A percentile compares a stretch with the other conserved stretches of the same genome.
Conservation (phyloP, 2,888 invertebrate genomes). For the Coenonympha glycerion region DNA sequence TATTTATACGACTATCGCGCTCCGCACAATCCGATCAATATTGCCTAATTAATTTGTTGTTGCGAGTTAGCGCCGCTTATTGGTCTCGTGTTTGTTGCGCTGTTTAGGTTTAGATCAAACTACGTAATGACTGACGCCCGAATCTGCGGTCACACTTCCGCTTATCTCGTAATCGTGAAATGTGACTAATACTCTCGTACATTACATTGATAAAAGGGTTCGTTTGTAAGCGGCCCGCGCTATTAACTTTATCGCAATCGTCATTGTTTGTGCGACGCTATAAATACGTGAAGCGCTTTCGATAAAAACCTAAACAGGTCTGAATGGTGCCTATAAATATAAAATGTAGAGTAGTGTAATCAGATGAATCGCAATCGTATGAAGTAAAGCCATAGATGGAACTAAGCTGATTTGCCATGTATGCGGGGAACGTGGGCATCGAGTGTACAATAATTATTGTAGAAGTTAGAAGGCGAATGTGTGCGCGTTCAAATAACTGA, state of each 20-base stretch:
- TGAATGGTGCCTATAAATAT: background rate
- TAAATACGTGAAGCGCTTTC: background rate
- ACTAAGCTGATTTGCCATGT: conserved; percentile 33
- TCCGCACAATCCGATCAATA: conserved; percentile 57
- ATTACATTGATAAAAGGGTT: background rate
- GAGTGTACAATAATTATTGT: too few species aligned
- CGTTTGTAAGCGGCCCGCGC: background rate
- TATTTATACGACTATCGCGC: conserved; percentile 37
- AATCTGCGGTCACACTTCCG: conserved; percentile 6
- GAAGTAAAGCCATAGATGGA: conserved; percentile 33
- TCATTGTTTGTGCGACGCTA: background rate
- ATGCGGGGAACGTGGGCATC: conserved; percentile 16
- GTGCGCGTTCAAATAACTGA: conserved; percentile 48
- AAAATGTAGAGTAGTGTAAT: conserved; percentile 11
- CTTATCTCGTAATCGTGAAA: conserved; percentile 3
- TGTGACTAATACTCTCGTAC: conserved; percentile 8
- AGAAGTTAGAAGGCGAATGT: conserved; percentile 27
- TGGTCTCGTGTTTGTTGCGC: conserved; percentile 17
- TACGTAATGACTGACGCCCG: background rate
- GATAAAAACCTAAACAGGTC: background rate
- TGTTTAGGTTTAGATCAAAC: conserved; percentile 7
- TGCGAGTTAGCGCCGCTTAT: conserved; percentile 28
- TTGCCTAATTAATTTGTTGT: conserved; percentile 50
- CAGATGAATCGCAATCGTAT: conserved; percentile 20
- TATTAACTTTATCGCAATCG: conserved; percentile 4